A percentile compares a stretch with the other conserved stretches of the same genome.
These are phyloP conservation scores for Xylophagus ater DNA, from an alignment of 2,888 invertebrate genomes.

Conservation along the genomic window DNA sequence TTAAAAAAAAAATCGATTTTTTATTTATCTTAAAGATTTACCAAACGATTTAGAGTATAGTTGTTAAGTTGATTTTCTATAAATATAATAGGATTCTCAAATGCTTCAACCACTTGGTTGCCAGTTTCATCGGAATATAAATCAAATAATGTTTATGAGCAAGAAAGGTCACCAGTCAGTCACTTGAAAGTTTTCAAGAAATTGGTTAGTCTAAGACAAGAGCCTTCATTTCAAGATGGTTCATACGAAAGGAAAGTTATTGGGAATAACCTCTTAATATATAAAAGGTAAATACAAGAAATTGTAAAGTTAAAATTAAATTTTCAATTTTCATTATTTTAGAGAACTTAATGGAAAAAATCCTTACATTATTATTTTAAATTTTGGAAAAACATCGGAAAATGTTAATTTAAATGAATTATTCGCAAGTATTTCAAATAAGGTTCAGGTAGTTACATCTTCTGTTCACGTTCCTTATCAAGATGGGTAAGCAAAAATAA, in stretches of 20 bases:
- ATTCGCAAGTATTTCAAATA: neutral
- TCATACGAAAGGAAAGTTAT: conserved; percentile 6
- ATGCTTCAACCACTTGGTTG: conserved; percentile 24
- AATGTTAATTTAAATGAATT: conserved; percentile 1
- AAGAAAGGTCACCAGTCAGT: conserved; percentile 40
- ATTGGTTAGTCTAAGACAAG: conserved; percentile 39
- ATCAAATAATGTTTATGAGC: conserved; percentile 33
- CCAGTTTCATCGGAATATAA: conserved; percentile 22
- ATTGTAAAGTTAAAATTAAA: neutral
- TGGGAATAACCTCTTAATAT: no score
- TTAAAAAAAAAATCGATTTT: no score
- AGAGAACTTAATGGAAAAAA: conserved; percentile 1
- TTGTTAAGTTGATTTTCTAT: no score
- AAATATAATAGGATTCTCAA: conserved; percentile 20
- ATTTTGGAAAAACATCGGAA: conserved; percentile 3
- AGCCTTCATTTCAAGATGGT: conserved; percentile 19
- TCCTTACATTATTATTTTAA: conserved; percentile 1
- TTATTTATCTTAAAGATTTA: no score
- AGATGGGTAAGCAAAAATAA: conserved; percentile 4
- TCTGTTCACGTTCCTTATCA: neutral
- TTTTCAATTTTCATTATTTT: neutral
- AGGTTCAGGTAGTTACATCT: conserved; percentile 2
- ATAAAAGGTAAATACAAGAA: conserved; percentile 5
- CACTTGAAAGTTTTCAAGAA: conserved; percentile 48
- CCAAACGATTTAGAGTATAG: no score